Percentiles rank a stretch among this genome's conserved stretches.
These are phyloP conservation scores for Aeoliscus strigatus DNA, from an alignment of 2,797 vertebrate genomes.

Conservation along the genomic window DNA sequence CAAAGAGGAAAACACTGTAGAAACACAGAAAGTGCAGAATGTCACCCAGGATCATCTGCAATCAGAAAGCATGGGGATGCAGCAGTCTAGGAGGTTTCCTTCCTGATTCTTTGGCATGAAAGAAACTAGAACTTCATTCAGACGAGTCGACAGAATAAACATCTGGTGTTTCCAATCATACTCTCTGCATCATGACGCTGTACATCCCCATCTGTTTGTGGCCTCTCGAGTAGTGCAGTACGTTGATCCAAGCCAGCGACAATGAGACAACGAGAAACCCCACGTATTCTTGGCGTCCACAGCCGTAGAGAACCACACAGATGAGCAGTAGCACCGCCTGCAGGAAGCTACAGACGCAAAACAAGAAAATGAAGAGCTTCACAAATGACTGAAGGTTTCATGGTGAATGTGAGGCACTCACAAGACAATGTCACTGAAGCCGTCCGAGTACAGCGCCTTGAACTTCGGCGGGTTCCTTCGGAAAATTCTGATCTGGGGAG, in stretches of 20 bases:
- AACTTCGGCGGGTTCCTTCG: constrained; percentile 73
- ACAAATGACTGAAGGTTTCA: no score
- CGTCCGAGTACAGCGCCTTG: constrained; percentile 77
- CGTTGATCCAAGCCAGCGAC: constrained; percentile 88
- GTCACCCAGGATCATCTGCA: constrained; percentile 90
- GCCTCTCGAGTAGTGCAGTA: constrained; percentile 87
- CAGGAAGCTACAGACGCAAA: no score
- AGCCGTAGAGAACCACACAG: constrained; percentile 68
- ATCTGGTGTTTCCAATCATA: no score
- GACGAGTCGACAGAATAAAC: constrained; percentile 6
- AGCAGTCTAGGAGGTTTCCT: no score
- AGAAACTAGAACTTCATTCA: no score
- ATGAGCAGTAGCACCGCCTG: constrained; percentile 78
- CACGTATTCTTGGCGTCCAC: constrained; percentile 66
- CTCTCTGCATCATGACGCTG: constrained; percentile 97
- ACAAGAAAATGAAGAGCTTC: constrained; percentile 81
- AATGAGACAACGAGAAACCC: constrained; percentile 81
- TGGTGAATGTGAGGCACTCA: constrained; percentile 67
- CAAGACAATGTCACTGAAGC: constrained; percentile 85
- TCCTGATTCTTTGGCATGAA: no score
- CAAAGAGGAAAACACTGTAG: constrained; percentile 89
- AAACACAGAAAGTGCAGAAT: constrained; percentile 88
- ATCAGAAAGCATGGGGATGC: no score
- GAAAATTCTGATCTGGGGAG: constrained; percentile 74
- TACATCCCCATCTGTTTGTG: constrained; percentile 87